These are phyloP conservation scores for Apamea epomidion DNA, from an alignment of 2,888 invertebrate species.

Conservation along the genomic window DNA sequence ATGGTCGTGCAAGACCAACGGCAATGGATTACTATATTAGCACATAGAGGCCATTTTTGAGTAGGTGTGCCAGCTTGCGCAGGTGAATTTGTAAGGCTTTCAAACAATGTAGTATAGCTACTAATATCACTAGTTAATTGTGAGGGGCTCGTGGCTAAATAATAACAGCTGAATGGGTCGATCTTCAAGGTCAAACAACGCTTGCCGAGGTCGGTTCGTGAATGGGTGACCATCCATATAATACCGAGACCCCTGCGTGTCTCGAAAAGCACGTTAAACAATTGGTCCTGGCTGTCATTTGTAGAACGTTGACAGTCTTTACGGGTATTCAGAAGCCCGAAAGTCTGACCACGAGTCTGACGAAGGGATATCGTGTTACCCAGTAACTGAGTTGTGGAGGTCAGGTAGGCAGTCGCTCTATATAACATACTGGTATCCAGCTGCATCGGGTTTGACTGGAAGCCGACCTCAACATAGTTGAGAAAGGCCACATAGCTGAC, in stretches of 20 bases:
- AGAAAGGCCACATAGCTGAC: neutral
- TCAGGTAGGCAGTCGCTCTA: neutral
- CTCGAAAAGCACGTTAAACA: neutral
- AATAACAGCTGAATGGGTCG: neutral
- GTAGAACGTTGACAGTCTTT: neutral
- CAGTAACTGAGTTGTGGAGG: neutral
- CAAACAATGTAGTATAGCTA: neutral
- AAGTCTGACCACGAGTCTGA: neutral
- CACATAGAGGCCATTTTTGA: slow-evolving; percentile 20
- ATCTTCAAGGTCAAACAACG: neutral
- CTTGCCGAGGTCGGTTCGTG: neutral
- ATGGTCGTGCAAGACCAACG: neutral
- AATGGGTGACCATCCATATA: neutral
- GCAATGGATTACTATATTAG: slow-evolving; percentile 24
- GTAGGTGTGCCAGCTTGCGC: slow-evolving; percentile 6
- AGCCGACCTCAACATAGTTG: neutral
- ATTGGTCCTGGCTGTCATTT: neutral
- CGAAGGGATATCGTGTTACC: neutral
- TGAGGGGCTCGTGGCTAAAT: neutral
- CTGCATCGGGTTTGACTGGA: neutral
- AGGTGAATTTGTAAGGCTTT: slow-evolving; percentile 28
- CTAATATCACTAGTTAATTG: neutral
- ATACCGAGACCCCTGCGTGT: neutral
- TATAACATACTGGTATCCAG: neutral
- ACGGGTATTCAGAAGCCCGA: neutral